A percentile compares a stretch with the other conserved stretches of the same genome.
phyloP scores from a whole-genome alignment of 2,888 invertebrate genomes.

The Lasioglossum vierecki region DNA sequence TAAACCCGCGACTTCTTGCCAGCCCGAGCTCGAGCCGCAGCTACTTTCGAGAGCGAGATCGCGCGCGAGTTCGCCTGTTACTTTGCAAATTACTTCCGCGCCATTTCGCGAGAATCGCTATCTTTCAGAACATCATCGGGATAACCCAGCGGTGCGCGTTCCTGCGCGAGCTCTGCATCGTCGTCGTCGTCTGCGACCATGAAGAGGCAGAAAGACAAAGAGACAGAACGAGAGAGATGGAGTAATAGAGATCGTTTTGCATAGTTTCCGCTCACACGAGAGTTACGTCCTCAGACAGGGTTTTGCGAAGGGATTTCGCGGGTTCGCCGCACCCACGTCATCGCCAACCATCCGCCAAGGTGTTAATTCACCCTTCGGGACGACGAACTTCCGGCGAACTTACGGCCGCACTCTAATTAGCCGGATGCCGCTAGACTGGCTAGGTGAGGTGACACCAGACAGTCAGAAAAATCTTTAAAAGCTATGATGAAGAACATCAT shows the following conservation, averaged over 20 bases:
- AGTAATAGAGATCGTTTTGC: conserved; percentile 17
- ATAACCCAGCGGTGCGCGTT: conserved; percentile 38
- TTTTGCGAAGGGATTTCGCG: conserved; percentile 3
- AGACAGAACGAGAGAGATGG: not conserved
- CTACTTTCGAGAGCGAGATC: conserved; percentile 28
- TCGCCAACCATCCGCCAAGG: conserved; percentile 22
- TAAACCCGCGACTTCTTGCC: conserved; percentile 58
- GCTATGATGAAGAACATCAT: not conserved
- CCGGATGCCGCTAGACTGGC: not conserved
- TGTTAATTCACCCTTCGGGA: conserved; percentile 33
- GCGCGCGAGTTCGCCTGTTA: conserved; percentile 51
- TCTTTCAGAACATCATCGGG: conserved; percentile 60
- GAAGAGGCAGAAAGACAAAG: not conserved
- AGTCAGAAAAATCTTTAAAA: not conserved
- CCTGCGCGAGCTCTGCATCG: not conserved
- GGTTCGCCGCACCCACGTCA: conserved; percentile 1
- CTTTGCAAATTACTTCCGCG: conserved; percentile 68
- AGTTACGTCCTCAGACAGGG: conserved; percentile 5
- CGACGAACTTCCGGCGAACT: not conserved
- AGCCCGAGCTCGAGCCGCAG: not conserved
- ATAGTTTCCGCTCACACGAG: conserved; percentile 35
- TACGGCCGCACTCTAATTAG: not conserved
- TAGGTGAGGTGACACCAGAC: not conserved
- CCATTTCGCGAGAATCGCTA: conserved; percentile 63
- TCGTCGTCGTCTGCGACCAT: not conserved